phyloP scores from a whole-genome alignment of 2,113 vertebrate genomes.

The Enhydra lutris region DNA sequence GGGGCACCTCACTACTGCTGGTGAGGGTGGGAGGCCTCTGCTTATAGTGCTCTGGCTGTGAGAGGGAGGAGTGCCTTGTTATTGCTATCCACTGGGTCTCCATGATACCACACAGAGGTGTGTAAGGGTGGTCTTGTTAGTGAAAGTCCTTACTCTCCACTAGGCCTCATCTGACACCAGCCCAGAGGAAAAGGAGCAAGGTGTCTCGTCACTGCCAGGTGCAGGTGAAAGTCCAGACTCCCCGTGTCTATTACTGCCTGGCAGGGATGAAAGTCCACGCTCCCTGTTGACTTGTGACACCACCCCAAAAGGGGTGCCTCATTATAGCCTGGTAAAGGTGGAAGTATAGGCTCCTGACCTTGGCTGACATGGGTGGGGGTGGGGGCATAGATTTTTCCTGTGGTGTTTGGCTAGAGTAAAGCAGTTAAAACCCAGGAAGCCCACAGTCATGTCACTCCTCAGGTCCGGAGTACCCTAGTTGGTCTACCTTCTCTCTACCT shows the following conservation, averaged over 20 bases:
- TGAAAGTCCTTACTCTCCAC: background rate
- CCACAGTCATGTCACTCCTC: background rate
- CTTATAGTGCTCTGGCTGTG: background rate
- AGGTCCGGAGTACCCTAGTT: background rate
- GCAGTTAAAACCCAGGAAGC: background rate
- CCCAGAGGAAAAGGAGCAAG: background rate
- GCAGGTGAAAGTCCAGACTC: background rate
- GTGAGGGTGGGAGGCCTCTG: background rate
- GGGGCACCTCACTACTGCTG: background rate
- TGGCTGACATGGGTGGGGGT: background rate
- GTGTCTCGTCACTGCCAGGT: background rate
- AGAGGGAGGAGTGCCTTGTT: background rate
- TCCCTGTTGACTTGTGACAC: background rate
- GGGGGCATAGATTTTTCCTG: background rate
- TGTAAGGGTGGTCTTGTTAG: background rate
- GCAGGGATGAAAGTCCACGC: background rate
- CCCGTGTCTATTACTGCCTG: background rate
- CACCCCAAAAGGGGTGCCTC: background rate
- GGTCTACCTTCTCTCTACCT: background rate
- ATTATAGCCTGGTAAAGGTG: background rate
- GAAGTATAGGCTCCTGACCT: background rate
- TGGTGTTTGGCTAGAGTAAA: background rate
- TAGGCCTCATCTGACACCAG: background rate
- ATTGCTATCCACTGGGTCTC: background rate
- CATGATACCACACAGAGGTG: background rate